Base-by-base conservation (phyloP, 2,113 vertebrate genomes). In the Xiphophorus hellerii region DNA sequence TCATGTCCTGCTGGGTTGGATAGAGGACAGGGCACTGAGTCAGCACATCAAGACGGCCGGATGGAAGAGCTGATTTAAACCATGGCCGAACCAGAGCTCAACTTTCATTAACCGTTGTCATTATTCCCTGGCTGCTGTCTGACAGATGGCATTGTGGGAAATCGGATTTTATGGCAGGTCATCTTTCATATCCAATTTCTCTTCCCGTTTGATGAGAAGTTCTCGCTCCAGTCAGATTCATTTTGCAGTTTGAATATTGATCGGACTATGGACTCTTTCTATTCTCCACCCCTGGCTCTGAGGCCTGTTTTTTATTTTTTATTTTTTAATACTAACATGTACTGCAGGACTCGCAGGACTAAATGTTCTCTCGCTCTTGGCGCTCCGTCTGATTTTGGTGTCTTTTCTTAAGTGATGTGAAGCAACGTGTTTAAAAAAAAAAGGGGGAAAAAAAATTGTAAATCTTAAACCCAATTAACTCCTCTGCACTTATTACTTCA, bases 151-250 rank as follows among this genome's bases (percentile, higher is more conserved):
- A 93, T 94, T 94, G 93, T 92, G 88, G 93, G 90, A 93, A 93
- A 93, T 94, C 90, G 89, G 90, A 88, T 94, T 94, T 93, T 90
- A 89, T 92, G 90, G 90, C 92, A 92, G 94, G 92, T 94, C 92
- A 93, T 95, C 92, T 93, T 91, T 94, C 93, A 94, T 93, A 93
- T 95, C 88, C 93, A 92, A 93, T 94, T 94, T 93, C 89, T 92
- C 90, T 92, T 90, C 85, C 91, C 90, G 92, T 93, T 93, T 92
- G 90, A 93, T 93, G 91, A 90, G 90, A 93, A 92, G 87, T 93
- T 92, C 91, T 93, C 85, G 77, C 91, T 90, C 84, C 91, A 92
- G 93, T 94, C 91, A 92, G 89, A 93, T 95, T 94, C 91, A 93
- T 94, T 94, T 93, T 91, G 89, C 91, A 90, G 92, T 93, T 94